Percentiles rank a stretch among this genome's conserved stretches.
Conservation (phyloP, 2,888 invertebrate species). For the Idaea straminata region DNA sequence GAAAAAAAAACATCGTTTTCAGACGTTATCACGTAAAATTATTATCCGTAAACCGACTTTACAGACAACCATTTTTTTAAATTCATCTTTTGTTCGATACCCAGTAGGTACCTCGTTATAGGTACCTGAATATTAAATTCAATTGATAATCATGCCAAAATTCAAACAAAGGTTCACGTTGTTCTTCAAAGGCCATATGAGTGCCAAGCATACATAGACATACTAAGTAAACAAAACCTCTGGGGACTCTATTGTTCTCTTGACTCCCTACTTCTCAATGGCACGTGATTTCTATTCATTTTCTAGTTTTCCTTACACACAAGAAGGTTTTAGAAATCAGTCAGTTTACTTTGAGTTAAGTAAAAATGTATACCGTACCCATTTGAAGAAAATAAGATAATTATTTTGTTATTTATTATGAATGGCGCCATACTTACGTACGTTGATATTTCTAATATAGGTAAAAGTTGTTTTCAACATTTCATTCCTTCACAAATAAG, state of each 20-base stretch:
- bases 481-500: background rate
- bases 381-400: background rate
- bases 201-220: constrained; percentile 24
- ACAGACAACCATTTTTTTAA: too few species aligned
- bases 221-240: constrained; percentile 37
- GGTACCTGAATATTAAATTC: constrained; percentile 9
- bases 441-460: background rate
- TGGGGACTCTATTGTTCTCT: constrained; percentile 53
- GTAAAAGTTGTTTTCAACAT: background rate
- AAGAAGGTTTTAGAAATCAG: background rate
- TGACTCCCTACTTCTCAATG: constrained; percentile 32
- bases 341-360: background rate
- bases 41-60: too few species aligned
- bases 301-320: constrained; percentile 41
- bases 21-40: too few species aligned
- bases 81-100: too few species aligned
- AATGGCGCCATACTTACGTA: too few species aligned
- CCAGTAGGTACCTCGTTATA: background rate
- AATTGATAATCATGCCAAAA: constrained; percentile 22
- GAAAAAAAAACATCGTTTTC: too few species aligned
- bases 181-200: constrained; percentile 42
- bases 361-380: background rate
- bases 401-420: background rate
- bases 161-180: constrained; percentile 44
- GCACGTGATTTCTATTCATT: constrained; percentile 54